Evolutionary conservation across 2,888 invertebrate species (phyloP).

Genomic region (Plagodis pulveraria): DNA sequence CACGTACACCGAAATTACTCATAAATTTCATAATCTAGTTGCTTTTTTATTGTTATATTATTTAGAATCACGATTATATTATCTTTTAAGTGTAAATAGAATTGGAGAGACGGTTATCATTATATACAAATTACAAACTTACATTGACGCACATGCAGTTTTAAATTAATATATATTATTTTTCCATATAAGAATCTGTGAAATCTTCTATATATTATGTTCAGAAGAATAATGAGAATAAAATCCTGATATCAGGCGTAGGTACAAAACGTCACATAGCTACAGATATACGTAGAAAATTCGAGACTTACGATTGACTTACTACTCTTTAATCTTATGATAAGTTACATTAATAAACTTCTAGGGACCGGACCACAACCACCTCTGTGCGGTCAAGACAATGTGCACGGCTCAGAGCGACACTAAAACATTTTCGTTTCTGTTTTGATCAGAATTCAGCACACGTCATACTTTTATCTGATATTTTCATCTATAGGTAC

Average conservation of each 20-base stretch:
- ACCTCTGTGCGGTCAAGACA: slow-evolving; percentile 2
- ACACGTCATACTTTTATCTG: slow-evolving; percentile 4
- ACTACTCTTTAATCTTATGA: slow-evolving; percentile 24
- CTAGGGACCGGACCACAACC: slow-evolving; percentile 5
- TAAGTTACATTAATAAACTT: slow-evolving; percentile 15
- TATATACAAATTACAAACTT: too few relatives aligned
- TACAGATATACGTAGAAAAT: slow-evolving; percentile 48
- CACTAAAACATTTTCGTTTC: slow-evolving; percentile 6
- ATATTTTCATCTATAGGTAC: not conserved
- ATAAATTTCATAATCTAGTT: slow-evolving; percentile 1
- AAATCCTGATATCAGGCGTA: slow-evolving; percentile 26
- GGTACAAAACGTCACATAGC: slow-evolving; percentile 33
- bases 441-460: not conserved
- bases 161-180: not conserved
- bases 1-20: slow-evolving; percentile 15
- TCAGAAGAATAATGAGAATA: slow-evolving; percentile 18
- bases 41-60: not conserved
- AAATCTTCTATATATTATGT: slow-evolving; percentile 1
- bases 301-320: slow-evolving; percentile 43
- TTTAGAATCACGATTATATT: not conserved
- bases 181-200: not conserved
- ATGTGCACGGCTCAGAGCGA: slow-evolving; percentile 8
- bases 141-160: too few relatives aligned
- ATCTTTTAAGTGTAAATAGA: not conserved
- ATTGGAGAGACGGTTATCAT: not conserved